These are phyloP conservation scores for Hydropotes inermis DNA, from an alignment of 2,113 vertebrate genomes.

Conservation along the genomic window DNA sequence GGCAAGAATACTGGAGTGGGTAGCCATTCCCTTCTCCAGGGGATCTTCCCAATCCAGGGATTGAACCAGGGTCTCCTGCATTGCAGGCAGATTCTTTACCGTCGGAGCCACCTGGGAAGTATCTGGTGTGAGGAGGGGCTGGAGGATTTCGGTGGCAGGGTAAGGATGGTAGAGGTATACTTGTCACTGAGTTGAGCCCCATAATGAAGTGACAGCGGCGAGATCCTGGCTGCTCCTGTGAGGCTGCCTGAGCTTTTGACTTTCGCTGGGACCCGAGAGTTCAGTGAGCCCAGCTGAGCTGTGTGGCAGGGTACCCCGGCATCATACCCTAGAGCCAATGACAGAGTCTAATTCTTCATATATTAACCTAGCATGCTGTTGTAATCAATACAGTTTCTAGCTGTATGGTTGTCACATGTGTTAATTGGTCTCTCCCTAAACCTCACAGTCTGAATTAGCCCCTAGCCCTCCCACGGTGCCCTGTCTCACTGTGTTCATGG, in stretches of 20 bases:
- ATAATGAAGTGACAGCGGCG: background rate
- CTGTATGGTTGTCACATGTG: fast-evolving
- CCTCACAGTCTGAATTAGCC: background rate
- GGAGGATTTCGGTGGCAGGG: background rate
- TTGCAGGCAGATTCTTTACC: background rate
- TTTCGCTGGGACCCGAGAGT: background rate
- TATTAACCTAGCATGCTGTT: fast-evolving
- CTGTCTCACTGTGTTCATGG: background rate
- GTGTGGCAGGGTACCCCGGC: fast-evolving
- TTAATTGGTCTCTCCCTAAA: background rate
- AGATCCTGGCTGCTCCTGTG: background rate
- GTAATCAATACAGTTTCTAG: background rate
- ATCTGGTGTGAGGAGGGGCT: background rate
- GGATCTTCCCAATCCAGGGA: background rate
- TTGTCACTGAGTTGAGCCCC: background rate
- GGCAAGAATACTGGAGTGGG: background rate
- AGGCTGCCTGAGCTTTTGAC: background rate
- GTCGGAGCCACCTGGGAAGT: background rate
- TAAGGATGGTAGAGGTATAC: background rate
- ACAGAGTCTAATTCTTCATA: background rate
- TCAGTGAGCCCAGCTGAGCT: background rate
- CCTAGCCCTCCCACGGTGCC: fast-evolving
- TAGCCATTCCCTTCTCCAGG: background rate
- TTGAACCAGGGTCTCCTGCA: background rate
- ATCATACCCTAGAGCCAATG: background rate